phyloP scores from a whole-genome alignment of 2,888 invertebrate species.

The Bimastos eiseni region DNA sequence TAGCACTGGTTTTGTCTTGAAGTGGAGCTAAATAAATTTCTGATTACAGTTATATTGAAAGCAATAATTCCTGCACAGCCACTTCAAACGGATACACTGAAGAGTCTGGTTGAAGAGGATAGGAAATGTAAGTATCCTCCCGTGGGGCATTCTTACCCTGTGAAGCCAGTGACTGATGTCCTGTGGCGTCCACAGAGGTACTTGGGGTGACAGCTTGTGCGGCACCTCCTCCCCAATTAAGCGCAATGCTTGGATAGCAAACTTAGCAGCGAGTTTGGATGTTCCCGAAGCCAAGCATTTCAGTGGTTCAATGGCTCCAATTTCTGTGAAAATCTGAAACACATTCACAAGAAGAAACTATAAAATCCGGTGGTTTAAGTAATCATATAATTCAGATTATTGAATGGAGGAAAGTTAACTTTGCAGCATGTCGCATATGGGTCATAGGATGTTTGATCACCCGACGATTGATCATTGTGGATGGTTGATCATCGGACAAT shows the following conservation, averaged over 20 bases:
- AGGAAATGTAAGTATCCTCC: background rate
- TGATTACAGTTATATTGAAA: no score
- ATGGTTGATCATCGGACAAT: no score
- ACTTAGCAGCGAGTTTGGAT: constrained; percentile 94
- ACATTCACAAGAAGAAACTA: background rate
- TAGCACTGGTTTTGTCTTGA: no score
- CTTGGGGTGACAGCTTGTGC: constrained; percentile 95
- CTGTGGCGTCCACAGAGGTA: constrained; percentile 93
- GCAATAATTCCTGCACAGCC: no score
- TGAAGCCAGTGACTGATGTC: constrained; percentile 98
- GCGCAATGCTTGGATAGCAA: constrained; percentile 70
- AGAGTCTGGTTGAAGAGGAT: no score
- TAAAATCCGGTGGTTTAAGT: background rate
- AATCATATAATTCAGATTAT: background rate
- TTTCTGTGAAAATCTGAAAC: constrained; percentile 80
- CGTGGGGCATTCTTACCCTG: constrained; percentile 66
- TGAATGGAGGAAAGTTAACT: background rate
- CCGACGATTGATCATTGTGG: no score
- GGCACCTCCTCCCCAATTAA: constrained; percentile 95
- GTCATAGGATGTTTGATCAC: no score
- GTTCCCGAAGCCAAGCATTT: constrained; percentile 96
- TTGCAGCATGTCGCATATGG: background rate
- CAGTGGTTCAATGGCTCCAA: constrained; percentile 90
- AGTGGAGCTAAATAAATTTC: no score
- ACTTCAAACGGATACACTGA: no score